A percentile compares a stretch with the other conserved stretches of the same genome.
Evolutionary conservation across 1,140 invertebrate species (phyloP).

Genomic region (Camponotus floridanus): DNA sequence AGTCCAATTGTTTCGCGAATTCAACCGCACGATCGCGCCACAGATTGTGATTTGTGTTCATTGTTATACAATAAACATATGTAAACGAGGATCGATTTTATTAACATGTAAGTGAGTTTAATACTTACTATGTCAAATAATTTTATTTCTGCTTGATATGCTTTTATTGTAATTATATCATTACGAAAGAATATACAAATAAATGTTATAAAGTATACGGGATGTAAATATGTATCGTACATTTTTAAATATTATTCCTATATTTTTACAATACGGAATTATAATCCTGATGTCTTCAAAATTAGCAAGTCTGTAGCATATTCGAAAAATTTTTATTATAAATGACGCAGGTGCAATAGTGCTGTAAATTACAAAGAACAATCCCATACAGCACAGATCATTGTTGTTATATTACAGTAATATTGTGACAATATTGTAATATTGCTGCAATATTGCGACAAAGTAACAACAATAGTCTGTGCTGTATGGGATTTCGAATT

Average conservation of each 20-base stretch:
- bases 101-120: background rate
- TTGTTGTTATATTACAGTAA: too few species aligned
- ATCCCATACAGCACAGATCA: too few species aligned
- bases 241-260: background rate
- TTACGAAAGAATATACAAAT: background rate
- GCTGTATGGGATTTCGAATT: background rate
- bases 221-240: background rate
- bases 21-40: conserved; percentile 43
- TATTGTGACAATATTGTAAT: too few species aligned
- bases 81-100: background rate
- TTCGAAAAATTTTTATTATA: background rate
- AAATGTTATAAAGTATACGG: background rate
- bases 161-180: background rate
- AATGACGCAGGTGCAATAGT: background rate
- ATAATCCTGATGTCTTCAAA: background rate
- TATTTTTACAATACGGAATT: background rate
- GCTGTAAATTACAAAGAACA: conserved; percentile 13
- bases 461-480: too few species aligned
- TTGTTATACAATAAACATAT: conserved; percentile 10
- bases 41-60: background rate
- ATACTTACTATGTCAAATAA: background rate
- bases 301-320: background rate
- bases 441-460: too few species aligned
- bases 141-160: background rate
- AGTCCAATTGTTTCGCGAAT: conserved; percentile 81